Base-by-base conservation (phyloP, 2,888 invertebrate genomes). In the Cephalotes varians region DNA sequence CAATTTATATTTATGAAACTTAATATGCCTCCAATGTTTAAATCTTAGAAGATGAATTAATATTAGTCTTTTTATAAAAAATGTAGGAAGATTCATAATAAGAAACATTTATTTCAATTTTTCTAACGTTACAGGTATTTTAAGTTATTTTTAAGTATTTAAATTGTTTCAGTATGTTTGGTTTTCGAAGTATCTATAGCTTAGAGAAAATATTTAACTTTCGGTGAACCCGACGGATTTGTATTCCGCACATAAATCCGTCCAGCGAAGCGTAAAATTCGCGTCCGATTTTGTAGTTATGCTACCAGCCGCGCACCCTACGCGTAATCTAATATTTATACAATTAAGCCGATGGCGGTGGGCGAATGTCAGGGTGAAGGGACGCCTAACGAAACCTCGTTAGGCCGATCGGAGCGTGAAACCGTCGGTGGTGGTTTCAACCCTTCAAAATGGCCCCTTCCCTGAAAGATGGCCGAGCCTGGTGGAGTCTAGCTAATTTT, bases 271-370 rank as follows among this genome's bases (percentile, higher is more conserved):
- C 65, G 64, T 44, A 73, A 73, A 73, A 37, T 62, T 72, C 21
- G 67, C 56, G 44, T 79, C 69, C 81, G 83, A 87, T 82, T 86
- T 86, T 73, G 65, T 82, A 81, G 86, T 85, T 86, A 88, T 83
- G 84, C 85, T 82, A 84, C 86, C 60, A 76, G 64, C 31, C 40
- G 73, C 84, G 82, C 84, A 86, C 71, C 88, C 87, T 90, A 87
- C 88, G 88, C 87, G 91, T 93, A 93, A 93, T 92, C 91, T 91
- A 93, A 94, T 94, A 93, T 94, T 94, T 94, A 93, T 94, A 93
- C 92, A 93, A 94, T 94, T 93, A 93, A 93, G 90, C 87, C 90
- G 88, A 90, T 86, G 90, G 90, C 90, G 90, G 91, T 71, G 71
- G 71, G 71, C 85, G 37, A 74, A 88, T 79, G 79, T 74, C 72